A percentile compares a stretch with the other conserved stretches of the same genome.
Evolutionary conservation across 2,113 vertebrate species (phyloP).

Genomic region (Megaceryle maxima): DNA sequence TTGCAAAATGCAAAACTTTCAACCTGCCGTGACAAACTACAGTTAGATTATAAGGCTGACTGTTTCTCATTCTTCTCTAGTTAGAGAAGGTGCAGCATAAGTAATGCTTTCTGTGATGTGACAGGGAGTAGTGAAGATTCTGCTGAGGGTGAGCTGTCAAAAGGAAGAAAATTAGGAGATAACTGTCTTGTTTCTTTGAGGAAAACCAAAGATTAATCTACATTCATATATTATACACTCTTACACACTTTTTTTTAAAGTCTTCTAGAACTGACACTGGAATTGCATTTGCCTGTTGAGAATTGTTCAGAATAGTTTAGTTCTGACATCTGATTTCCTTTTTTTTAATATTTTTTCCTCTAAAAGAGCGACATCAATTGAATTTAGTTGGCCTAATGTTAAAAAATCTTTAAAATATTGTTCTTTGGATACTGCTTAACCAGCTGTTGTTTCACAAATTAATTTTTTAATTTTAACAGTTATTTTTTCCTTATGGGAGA

Average conservation of each 20-base stretch:
- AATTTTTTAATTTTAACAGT: background rate
- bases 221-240: background rate
- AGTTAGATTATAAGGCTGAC: background rate
- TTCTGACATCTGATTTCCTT: background rate
- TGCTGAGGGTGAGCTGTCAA: background rate
- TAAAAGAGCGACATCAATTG: background rate
- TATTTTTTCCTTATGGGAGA: background rate
- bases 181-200: background rate
- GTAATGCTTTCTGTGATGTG: background rate
- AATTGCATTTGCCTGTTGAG: background rate
- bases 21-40: too few species aligned
- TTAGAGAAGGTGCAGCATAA: background rate
- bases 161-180: background rate
- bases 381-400: background rate
- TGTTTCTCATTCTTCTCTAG: background rate
- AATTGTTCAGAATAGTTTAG: background rate
- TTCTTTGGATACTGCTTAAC: background rate
- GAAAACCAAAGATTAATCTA: background rate
- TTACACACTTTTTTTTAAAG: background rate
- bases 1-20: background rate
- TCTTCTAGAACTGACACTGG: background rate
- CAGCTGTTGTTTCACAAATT: background rate
- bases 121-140: background rate
- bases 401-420: background rate
- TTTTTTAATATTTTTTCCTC: background rate